Percentiles rank a stretch among this genome's conserved stretches.
Evolutionary conservation across 2,888 invertebrate genomes (phyloP).

Genomic region (Dryadula phaetusa): DNA sequence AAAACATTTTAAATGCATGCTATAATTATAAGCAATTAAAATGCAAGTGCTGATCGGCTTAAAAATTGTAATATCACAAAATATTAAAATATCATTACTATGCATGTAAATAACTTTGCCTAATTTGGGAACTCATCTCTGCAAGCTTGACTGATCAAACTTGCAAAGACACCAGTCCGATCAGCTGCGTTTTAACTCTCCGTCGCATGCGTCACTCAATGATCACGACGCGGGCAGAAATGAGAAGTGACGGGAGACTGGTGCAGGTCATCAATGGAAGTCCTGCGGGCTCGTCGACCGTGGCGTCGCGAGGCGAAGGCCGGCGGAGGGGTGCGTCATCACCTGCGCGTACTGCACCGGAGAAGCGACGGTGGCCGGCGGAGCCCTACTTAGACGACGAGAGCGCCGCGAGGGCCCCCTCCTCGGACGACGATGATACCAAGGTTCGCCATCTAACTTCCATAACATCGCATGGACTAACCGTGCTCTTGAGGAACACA

Average conservation of each 20-base stretch:
- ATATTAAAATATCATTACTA: neutral
- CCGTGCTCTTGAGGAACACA: slow-evolving; percentile 23
- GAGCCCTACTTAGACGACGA: slow-evolving; percentile 62
- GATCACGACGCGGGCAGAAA: slow-evolving; percentile 35
- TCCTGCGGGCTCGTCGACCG: slow-evolving; percentile 56
- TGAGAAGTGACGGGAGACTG: slow-evolving; percentile 40
- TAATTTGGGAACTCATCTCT: neutral
- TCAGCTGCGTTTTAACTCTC: slow-evolving; percentile 27
- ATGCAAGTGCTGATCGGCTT: slow-evolving; percentile 23
- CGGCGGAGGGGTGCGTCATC: slow-evolving; percentile 75
- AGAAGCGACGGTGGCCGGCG: slow-evolving; percentile 90
- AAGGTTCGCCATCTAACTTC: slow-evolving; percentile 63
- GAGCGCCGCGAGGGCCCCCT: slow-evolving; percentile 59
- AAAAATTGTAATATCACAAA: neutral
- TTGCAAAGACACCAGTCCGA: neutral
- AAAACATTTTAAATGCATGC: slow-evolving; percentile 22
- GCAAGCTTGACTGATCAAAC: slow-evolving; percentile 17
- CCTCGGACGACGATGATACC: slow-evolving; percentile 70
- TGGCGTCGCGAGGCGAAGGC: slow-evolving; percentile 58
- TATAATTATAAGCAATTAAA: slow-evolving; percentile 16
- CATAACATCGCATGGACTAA: slow-evolving; percentile 49
- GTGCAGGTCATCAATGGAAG: slow-evolving; percentile 77
- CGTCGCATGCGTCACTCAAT: slow-evolving; percentile 42
- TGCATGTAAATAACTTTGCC: neutral
- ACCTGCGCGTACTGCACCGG: slow-evolving; percentile 85